Evolutionary conservation across 2,888 invertebrate genomes (phyloP).

Genomic region (Leptopilina myrica): DNA sequence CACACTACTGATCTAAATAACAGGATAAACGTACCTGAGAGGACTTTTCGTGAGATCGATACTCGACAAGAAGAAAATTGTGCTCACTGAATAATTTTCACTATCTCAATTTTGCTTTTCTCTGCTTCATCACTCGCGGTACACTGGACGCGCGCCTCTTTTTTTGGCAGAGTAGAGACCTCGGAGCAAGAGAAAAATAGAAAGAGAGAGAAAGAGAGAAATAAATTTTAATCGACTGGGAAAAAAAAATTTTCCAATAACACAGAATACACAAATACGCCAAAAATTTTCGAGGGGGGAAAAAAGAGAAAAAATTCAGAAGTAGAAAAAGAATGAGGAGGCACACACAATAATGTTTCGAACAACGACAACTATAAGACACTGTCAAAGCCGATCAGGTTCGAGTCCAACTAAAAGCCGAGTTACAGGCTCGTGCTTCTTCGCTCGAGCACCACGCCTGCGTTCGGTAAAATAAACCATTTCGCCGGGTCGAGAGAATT

Average conservation of each 20-base stretch:
- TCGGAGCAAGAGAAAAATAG: background rate
- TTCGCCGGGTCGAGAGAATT: conserved; percentile 55
- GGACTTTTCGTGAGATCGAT: background rate
- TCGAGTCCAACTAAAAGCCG: conserved; percentile 59
- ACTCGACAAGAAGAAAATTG: background rate
- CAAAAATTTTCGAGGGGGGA: background rate
- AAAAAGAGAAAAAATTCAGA: conserved; percentile 1
- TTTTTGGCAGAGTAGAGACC: conserved; percentile 40
- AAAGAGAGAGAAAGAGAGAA: conserved; percentile 23
- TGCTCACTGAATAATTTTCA: background rate
- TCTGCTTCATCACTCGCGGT: conserved; percentile 29
- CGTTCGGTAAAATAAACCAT: conserved; percentile 56
- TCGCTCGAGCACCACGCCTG: conserved; percentile 55
- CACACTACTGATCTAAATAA: background rate
- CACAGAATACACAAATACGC: conserved; percentile 15
- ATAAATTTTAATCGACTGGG: conserved; percentile 18
- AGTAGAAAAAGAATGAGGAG: conserved; percentile 15
- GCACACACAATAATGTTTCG: conserved; percentile 47
- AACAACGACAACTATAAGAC: conserved; percentile 47
- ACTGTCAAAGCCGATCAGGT: conserved; percentile 59
- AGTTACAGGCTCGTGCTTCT: conserved; percentile 50
- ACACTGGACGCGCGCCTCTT: conserved; percentile 42
- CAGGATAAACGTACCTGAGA: background rate
- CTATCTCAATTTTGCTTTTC: background rate
- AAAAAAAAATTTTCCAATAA: background rate